Evolutionary conservation across 2,888 invertebrate genomes (phyloP).

Genomic region (Busseola fusca): DNA sequence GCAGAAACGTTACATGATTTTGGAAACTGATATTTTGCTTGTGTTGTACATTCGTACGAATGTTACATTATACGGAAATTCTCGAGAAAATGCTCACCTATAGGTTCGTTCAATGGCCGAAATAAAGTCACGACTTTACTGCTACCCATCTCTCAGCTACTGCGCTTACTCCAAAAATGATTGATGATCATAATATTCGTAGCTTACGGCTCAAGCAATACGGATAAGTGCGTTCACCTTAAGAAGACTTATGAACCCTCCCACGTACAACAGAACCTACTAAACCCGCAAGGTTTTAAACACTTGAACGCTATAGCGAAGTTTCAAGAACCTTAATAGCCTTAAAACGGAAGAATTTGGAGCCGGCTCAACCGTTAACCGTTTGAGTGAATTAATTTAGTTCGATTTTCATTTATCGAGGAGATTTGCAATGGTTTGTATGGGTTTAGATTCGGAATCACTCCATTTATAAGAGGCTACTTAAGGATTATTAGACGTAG

Average conservation of each 20-base stretch:
- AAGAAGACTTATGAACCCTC: background rate
- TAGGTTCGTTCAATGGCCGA: background rate
- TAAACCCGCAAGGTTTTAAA: background rate
- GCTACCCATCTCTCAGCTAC: background rate
- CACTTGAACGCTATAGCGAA: background rate
- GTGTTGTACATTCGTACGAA: too few relatives aligned
- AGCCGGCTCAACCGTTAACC: background rate
- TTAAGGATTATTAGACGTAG: background rate
- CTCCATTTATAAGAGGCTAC: too few relatives aligned
- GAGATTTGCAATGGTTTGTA: background rate
- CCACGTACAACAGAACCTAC: background rate
- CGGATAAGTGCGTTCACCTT: slow-evolving; percentile 16
- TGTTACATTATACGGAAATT: too few relatives aligned
- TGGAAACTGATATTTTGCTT: too few relatives aligned
- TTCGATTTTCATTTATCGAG: background rate
- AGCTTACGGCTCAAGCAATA: background rate
- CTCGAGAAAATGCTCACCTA: too few relatives aligned
- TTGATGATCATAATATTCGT: slow-evolving; percentile 26
- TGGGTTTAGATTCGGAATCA: background rate
- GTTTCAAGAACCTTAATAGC: background rate
- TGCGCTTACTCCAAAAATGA: slow-evolving; percentile 3
- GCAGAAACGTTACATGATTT: too few relatives aligned
- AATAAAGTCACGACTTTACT: background rate
- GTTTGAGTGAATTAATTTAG: background rate
- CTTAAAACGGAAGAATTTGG: background rate